Evolutionary conservation across 1,140 invertebrate species (phyloP), one percentile per base, ranked within the genome.

Genomic region (Drosophila pachea): DNA sequence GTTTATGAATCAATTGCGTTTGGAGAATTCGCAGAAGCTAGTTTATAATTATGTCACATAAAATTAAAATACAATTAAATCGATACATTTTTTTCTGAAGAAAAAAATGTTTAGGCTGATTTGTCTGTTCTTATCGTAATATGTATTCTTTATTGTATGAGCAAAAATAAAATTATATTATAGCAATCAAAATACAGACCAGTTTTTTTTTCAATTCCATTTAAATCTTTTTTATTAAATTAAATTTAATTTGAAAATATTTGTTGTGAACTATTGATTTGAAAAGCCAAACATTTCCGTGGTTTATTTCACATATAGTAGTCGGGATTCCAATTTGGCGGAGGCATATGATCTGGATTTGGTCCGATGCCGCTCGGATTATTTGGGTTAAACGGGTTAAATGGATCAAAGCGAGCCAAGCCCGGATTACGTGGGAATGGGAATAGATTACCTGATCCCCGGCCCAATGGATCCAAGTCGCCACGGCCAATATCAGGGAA

Each of bases 361-460:
- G 94, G 94, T 6, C 76, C 79, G 14, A 52, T 63, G 4, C 91
- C 89, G 40, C 71, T 67, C 4, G 71, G 71, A 42, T 83, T 88
- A 45, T 86, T 73, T 1, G 70, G 76, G 22, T 91, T 92, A 6
- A 93, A 92, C 7, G 95, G 95, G 4, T 93, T 93, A 87, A 96
- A 95, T 0, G 95, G 95, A 90, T 96, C 95, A 88, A 95, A 97
- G 75, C 95, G 91, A 7, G 95, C 95, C 35, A 66, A 35, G 31
- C 68, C 69, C 4, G 73, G 78, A 65, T 66, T 22, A 5, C 33
- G 45, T 5, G 76, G 79, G 7, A 90, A 89, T 40, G 89, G 91
- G 86, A 94, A 95, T 7, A 96, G 68, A 94, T 96, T 96, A 53
- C 95, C 94, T 68, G 92, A 90, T 38, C 92, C 92, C 48, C 90